These are phyloP conservation scores for Platysteira castanea DNA, from an alignment of 2,113 vertebrate genomes.

Conservation along the genomic window DNA sequence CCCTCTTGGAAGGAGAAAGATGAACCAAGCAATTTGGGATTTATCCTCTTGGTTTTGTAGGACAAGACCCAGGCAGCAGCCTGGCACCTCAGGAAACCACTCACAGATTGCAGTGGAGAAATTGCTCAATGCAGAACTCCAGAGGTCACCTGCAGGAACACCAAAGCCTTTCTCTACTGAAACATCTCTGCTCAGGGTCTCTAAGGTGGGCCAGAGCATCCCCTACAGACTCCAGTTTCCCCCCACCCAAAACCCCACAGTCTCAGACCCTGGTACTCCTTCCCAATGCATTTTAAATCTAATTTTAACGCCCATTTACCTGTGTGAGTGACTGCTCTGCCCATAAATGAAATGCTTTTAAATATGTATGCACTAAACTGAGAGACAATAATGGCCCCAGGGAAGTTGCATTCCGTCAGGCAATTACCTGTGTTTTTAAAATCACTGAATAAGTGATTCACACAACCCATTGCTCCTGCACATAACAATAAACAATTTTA, in stretches of 20 bases:
- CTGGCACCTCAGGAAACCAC: background rate
- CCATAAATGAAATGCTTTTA: background rate
- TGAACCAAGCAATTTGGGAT: background rate
- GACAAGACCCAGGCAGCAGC: background rate
- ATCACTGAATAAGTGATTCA: background rate
- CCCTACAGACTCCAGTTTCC: background rate
- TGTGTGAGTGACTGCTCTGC: background rate
- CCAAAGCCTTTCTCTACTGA: background rate
- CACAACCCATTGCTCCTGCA: background rate
- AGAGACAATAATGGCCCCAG: background rate
- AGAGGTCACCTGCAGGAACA: background rate
- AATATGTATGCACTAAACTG: background rate
- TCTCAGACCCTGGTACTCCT: background rate
- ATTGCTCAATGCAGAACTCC: background rate
- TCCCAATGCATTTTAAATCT: background rate
- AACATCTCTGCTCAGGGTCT: background rate
- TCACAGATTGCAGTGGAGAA: background rate
- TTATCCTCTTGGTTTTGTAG: background rate
- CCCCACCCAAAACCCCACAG: background rate
- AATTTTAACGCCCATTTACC: background rate
- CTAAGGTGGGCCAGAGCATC: background rate
- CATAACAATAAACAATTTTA: background rate
- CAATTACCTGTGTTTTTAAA: constrained; percentile 13
- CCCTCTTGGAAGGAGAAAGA: background rate
- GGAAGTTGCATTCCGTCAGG: background rate